Evolutionary conservation across 2,113 vertebrate genomes (phyloP).

Genomic region (Poeciliopsis retropinna): DNA sequence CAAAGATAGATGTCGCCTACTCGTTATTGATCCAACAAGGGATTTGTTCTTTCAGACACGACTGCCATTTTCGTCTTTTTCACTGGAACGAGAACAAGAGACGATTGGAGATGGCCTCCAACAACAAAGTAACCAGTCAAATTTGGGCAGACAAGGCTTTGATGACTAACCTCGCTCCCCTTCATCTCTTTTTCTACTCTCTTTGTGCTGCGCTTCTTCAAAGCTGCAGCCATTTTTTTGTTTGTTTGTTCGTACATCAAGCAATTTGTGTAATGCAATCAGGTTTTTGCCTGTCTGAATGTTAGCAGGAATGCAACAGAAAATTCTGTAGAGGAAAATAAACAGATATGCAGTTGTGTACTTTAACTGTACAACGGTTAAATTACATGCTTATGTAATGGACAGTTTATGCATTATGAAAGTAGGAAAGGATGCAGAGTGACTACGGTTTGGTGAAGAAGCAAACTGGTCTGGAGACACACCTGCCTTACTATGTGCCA

Average conservation of each 20-base stretch:
- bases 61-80: constrained; percentile 6
- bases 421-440: too few relatives aligned
- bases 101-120: constrained; percentile 12
- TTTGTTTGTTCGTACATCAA: not conserved
- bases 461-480: too few relatives aligned
- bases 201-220: constrained; percentile 21
- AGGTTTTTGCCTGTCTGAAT: too few relatives aligned
- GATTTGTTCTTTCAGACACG: constrained; percentile 13
- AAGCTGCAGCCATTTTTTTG: constrained; percentile 7
- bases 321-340: too few relatives aligned
- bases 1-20: constrained; percentile 41
- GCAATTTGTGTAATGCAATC: not conserved
- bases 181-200: constrained; percentile 33
- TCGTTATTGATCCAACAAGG: constrained; percentile 39
- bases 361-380: too few relatives aligned
- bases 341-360: too few relatives aligned
- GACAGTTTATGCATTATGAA: too few relatives aligned
- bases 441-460: too few relatives aligned
- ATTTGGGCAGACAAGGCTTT: constrained; percentile 22
- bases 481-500: too few relatives aligned
- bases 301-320: too few relatives aligned
- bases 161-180: constrained; percentile 46
- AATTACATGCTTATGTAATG: too few relatives aligned
- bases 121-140: constrained; percentile 32
- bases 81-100: not conserved